Conservation (phyloP, 2,113 vertebrate species). For the Tachycineta bicolor region DNA sequence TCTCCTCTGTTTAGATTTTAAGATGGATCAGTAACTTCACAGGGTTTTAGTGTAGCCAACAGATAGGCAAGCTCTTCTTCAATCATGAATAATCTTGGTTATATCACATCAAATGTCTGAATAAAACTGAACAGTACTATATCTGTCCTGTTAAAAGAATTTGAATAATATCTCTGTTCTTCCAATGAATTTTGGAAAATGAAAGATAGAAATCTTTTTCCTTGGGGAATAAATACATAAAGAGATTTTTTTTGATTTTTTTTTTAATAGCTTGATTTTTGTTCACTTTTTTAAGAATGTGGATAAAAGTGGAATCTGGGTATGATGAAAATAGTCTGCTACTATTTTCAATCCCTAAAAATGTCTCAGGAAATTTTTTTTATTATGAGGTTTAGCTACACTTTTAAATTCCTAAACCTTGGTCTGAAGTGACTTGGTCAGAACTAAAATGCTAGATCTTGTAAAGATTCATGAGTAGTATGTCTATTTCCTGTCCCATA, state of each 20-base stretch:
- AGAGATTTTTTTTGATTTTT: background rate
- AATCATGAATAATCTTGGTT: background rate
- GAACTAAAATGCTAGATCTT: background rate
- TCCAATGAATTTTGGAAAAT: background rate
- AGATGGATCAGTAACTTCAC: background rate
- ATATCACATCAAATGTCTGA: background rate
- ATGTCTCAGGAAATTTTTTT: background rate
- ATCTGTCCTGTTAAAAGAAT: background rate
- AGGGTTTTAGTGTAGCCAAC: background rate
- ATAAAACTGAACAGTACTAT: background rate
- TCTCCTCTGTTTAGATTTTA: background rate
- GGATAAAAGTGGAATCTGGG: background rate
- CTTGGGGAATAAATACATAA: background rate
- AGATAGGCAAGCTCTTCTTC: background rate
- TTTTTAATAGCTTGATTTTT: background rate
- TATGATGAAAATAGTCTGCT: background rate
- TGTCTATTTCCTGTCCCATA: background rate
- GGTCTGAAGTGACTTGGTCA: background rate
- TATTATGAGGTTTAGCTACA: background rate
- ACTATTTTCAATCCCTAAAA: background rate
- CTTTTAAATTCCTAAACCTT: background rate
- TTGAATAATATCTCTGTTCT: background rate
- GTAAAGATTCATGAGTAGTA: background rate
- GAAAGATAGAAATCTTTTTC: background rate
- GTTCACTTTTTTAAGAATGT: background rate